Evolutionary conservation across 2,113 vertebrate species (phyloP).

Genomic region (Candoia aspera): DNA sequence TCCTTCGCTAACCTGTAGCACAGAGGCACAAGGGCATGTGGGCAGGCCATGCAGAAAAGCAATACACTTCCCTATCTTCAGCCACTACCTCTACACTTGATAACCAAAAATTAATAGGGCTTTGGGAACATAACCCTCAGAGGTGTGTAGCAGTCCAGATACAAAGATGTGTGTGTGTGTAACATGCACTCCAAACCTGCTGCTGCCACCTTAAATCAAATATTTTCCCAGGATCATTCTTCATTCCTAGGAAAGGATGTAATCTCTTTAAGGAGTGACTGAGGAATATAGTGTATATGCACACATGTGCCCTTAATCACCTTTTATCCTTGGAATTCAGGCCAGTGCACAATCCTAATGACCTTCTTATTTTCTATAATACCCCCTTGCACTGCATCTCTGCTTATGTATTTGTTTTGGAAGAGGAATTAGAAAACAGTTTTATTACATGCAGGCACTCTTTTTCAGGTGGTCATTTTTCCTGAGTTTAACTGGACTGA

Average conservation of each 20-base stretch:
- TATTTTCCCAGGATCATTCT: not conserved
- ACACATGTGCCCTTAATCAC: not conserved
- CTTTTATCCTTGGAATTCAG: not conserved
- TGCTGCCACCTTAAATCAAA: not conserved
- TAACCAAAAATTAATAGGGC: not conserved
- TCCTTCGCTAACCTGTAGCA: not conserved
- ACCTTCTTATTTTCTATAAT: not conserved
- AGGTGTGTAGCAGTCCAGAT: not conserved
- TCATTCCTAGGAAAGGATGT: not conserved
- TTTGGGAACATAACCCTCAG: not conserved
- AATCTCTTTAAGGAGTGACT: not conserved
- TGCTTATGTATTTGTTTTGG: not conserved
- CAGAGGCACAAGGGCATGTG: not conserved
- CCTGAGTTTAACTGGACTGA: not conserved
- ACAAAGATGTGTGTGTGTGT: not conserved
- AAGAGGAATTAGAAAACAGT: not conserved
- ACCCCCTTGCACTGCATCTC: not conserved
- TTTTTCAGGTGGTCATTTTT: not conserved
- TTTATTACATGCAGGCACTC: not conserved
- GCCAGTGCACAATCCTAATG: not conserved
- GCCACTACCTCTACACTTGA: not conserved
- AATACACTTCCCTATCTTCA: not conserved
- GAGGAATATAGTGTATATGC: not conserved
- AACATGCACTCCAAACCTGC: not conserved
- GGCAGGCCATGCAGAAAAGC: not conserved